Evolutionary conservation across 2,888 invertebrate genomes (phyloP), one percentile per base, ranked within the genome.

Genomic region (Latrodectus hesperus): DNA sequence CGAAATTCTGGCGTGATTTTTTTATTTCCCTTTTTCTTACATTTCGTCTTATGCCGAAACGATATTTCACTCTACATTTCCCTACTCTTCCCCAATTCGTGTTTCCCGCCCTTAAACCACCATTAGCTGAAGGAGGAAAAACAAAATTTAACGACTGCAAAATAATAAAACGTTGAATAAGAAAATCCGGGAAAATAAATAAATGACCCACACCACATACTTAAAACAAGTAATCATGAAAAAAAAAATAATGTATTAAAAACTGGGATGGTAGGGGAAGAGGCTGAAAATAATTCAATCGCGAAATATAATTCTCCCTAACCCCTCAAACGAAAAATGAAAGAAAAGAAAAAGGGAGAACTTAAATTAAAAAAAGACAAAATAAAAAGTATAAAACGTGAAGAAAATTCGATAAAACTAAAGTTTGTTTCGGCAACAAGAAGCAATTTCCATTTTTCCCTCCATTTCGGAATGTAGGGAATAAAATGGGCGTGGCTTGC

Each of bases 281-380:
- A 84, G 77, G 72, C 51, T 65, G 81, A 77, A 87, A 82, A 87
- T 87, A 87, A 87, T 87, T 87, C 86, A 87, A 87, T 87, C 86
- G 64, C 52, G 80, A 81, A 87, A 87, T 82, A 87, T 87, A 87
- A 87, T 87, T 87, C 86, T 80, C 73, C 53, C 55, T 76, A 81
- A 77, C 53, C 67, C 81, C 38, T 60, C 71, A 77, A 76, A 87
- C 81, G 72, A 77, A 81, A 81, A 77, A 77, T 81, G 77, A 76
- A 65, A 65, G 22, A 76, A 76, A 64, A 52, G 60, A 60, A 60
- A 60, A 60, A n/a, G 60, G 60, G 60, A 16, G 38, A 65, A 68
- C 16, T n/a, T 55, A 67, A 53, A 73, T 22, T 51, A 74, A 73
- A 67, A 65, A 14, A 11, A 9, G 38, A 55, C 60, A 67, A 68